These are phyloP conservation scores for Onychomys leucogaster DNA, from an alignment of 2,797 vertebrate genomes.

Conservation along the genomic window DNA sequence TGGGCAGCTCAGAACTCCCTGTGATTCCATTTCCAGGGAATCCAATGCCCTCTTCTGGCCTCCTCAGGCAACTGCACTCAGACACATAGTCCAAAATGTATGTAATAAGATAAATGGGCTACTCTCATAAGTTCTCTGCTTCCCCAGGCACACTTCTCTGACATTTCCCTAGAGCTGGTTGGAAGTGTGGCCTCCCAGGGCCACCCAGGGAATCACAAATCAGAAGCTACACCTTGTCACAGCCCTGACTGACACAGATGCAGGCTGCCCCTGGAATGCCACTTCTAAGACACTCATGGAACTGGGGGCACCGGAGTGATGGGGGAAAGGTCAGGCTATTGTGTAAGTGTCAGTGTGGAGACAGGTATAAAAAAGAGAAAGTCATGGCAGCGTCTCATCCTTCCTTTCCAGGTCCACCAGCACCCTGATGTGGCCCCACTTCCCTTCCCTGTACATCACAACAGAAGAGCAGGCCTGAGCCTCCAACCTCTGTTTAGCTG, in stretches of 20 bases:
- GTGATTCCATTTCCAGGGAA: not conserved
- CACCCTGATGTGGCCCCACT: no score
- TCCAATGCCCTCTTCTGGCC: not conserved
- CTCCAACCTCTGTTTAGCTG: not conserved
- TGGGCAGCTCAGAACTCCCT: not conserved
- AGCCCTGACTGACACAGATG: not conserved
- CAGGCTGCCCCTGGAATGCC: no score
- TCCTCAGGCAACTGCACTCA: not conserved
- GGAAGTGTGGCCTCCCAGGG: not conserved
- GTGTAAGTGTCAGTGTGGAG: not conserved
- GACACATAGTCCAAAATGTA: not conserved
- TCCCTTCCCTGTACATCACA: not conserved
- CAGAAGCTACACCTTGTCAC: not conserved
- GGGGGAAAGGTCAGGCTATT: no score
- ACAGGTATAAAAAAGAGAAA: not conserved
- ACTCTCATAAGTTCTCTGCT: no score
- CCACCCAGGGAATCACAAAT: not conserved
- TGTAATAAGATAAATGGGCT: not conserved
- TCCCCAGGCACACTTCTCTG: not conserved
- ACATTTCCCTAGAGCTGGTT: not conserved
- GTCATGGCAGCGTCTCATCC: not conserved
- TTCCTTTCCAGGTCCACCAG: not conserved
- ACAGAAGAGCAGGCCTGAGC: not conserved
- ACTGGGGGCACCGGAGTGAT: not conserved
- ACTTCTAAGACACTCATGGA: not conserved